A percentile compares a stretch with the other conserved stretches of the same genome.
Evolutionary conservation across 1,140 invertebrate genomes (phyloP).

Genomic region (roundworm (Caenorhabditis elegans)): DNA sequence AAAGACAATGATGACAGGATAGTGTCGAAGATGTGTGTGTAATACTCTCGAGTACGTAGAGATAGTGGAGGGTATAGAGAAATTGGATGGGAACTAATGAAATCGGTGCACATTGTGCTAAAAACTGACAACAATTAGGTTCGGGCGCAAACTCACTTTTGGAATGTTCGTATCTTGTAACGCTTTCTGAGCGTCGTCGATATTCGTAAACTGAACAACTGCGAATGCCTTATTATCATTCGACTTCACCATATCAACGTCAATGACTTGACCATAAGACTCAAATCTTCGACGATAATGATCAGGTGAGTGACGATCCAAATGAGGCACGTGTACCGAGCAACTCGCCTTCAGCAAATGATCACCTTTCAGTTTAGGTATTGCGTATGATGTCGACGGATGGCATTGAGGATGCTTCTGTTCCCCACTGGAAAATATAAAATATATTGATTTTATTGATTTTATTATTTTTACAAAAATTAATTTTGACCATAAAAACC

Average conservation of each 20-base stretch:
- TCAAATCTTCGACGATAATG: background rate
- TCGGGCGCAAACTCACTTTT: background rate
- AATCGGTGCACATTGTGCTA: no score
- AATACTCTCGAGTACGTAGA: no score
- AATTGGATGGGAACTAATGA: no score
- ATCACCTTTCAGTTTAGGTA: background rate
- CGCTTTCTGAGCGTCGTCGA: background rate
- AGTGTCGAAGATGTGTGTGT: no score
- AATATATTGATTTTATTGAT: no score
- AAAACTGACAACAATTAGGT: no score
- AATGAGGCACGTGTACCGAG: background rate
- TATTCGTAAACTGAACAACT: background rate
- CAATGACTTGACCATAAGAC: background rate
- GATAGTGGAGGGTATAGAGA: no score
- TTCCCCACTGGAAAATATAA: background rate
- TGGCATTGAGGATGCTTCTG: background rate
- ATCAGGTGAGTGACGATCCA: background rate
- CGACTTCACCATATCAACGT: background rate
- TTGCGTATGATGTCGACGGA: background rate
- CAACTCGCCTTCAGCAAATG: background rate
- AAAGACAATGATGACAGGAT: no score
- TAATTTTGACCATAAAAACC: no score
- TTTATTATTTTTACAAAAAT: no score
- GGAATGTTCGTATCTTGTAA: background rate
- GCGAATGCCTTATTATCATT: background rate